These are phyloP conservation scores for Zhengitettix transpicula DNA, from an alignment of 2,888 invertebrate species.

Conservation along the genomic window DNA sequence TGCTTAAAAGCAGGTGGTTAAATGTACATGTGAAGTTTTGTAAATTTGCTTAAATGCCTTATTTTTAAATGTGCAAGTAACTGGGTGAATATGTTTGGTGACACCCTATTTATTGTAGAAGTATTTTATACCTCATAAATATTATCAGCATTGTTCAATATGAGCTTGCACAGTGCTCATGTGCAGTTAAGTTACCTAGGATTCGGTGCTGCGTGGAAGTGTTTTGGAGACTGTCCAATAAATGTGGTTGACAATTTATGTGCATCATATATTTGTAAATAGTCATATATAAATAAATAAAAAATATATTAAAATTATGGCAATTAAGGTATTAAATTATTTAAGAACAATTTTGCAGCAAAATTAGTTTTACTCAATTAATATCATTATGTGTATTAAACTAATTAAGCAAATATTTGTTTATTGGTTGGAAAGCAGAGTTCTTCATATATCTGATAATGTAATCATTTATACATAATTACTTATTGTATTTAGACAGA, in stretches of 20 bases:
- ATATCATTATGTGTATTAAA: constrained; percentile 2
- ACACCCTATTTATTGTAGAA: not conserved
- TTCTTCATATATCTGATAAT: constrained; percentile 6
- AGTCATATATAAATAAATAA: constrained; percentile 2
- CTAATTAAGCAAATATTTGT: not conserved
- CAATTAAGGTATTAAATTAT: constrained; percentile 11
- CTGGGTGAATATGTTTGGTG: not conserved
- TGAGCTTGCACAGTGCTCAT: not conserved
- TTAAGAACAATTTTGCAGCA: constrained; percentile 11
- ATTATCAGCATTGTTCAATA: not conserved
- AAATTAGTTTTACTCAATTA: constrained; percentile 6
- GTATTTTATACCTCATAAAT: not conserved
- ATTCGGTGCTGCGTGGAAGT: not conserved
- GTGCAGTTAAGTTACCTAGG: constrained; percentile 3
- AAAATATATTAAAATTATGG: constrained; percentile 6
- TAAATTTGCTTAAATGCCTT: constrained; percentile 6
- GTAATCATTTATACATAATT: constrained; percentile 5
- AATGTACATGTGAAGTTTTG: constrained; percentile 1
- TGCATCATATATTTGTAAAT: constrained; percentile 4
- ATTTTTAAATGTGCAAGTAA: constrained; percentile 1
- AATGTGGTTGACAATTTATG: not conserved
- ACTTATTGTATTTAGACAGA: not conserved
- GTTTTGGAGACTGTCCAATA: not conserved
- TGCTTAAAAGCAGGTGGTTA: not conserved
- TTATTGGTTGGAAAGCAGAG: constrained; percentile 12